Evolutionary conservation across 2,888 invertebrate genomes (phyloP).

Genomic region (Alloscopus bannaensis): DNA sequence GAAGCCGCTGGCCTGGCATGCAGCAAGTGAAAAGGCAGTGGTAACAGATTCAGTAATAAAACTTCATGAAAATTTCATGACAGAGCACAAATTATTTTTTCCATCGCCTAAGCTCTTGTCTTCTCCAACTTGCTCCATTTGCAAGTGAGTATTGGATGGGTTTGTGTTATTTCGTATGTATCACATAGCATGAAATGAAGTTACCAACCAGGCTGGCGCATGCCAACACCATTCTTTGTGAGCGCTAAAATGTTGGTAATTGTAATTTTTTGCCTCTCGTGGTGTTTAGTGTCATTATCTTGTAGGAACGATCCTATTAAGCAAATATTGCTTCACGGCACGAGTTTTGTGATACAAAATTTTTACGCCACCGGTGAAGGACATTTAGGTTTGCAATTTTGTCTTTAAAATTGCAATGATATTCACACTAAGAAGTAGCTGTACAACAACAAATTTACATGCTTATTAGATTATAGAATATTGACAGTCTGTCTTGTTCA

Average conservation of each 20-base stretch:
- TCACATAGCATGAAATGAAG: neutral
- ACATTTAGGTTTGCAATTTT: too few species aligned
- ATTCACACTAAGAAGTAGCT: too few species aligned
- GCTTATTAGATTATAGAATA: too few species aligned
- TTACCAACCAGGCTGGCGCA: conserved; percentile 27
- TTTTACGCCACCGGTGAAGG: too few species aligned
- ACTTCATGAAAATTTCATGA: conserved; percentile 59
- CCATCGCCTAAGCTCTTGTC: conserved; percentile 42
- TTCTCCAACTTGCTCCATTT: neutral
- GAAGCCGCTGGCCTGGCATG: conserved; percentile 35
- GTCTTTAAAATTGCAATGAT: too few species aligned
- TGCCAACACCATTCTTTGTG: conserved; percentile 34
- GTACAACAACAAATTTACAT: too few species aligned
- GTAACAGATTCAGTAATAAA: conserved; percentile 40
- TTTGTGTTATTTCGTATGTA: neutral
- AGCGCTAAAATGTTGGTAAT: conserved; percentile 37
- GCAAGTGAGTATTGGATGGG: neutral
- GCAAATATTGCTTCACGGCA: conserved; percentile 12
- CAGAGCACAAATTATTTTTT: conserved; percentile 51
- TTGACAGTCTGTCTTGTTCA: too few species aligned
- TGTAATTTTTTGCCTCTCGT: conserved; percentile 33
- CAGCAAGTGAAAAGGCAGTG: conserved; percentile 11
- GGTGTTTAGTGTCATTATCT: conserved; percentile 24
- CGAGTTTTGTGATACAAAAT: too few species aligned
- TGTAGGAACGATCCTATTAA: neutral